phyloP scores from a whole-genome alignment of 2,113 vertebrate species.

The Riparia riparia region DNA sequence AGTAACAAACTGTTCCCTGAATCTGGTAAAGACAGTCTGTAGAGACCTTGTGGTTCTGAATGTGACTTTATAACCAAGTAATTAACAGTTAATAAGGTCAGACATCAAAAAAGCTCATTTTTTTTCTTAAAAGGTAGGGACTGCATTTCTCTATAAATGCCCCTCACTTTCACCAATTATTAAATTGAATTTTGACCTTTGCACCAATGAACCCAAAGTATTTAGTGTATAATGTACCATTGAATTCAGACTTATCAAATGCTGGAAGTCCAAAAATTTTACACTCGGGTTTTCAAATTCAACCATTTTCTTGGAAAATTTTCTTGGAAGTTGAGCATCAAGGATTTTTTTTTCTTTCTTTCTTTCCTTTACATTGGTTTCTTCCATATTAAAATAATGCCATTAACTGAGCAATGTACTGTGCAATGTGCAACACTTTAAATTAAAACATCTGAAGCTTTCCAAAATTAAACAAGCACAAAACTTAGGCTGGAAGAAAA shows the following conservation, averaged over 20 bases:
- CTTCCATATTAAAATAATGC: constrained; percentile 33
- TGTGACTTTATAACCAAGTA: background rate
- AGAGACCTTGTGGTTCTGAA: background rate
- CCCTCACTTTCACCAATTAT: background rate
- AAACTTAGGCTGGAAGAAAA: background rate
- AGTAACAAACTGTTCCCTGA: background rate
- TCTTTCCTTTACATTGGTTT: background rate
- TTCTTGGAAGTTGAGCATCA: background rate
- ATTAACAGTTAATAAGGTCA: background rate
- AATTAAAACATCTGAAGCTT: background rate
- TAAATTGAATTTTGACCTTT: background rate
- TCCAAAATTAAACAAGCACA: background rate
- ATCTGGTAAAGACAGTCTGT: background rate
- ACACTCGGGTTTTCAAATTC: background rate
- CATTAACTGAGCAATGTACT: background rate
- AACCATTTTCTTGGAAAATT: constrained; percentile 10
- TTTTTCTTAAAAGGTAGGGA: background rate
- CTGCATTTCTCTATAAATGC: background rate
- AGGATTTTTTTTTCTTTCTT: background rate
- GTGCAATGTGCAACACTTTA: background rate
- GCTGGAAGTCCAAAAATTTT: background rate
- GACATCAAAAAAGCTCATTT: background rate
- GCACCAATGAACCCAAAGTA: background rate
- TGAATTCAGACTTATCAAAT: constrained; percentile 8
- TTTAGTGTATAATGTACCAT: background rate